Evolutionary conservation across 2,797 vertebrate genomes (phyloP).

Genomic region (Epinephelus awoara): DNA sequence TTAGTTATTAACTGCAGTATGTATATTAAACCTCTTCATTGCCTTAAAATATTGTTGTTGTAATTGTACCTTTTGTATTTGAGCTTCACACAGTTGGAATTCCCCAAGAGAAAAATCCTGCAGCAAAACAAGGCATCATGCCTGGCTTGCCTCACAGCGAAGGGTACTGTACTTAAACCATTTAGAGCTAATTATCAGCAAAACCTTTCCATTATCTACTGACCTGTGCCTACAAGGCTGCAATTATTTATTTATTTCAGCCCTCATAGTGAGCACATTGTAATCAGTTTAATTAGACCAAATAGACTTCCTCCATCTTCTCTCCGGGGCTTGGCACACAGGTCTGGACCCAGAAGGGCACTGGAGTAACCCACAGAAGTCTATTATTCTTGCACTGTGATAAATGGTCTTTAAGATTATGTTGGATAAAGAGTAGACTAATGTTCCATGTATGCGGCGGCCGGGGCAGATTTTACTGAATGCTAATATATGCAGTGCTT

Average conservation of each 20-base stretch:
- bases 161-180: conserved; percentile 62
- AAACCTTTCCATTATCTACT: conserved; percentile 74
- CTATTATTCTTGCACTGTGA: conserved; percentile 64
- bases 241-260: conserved; percentile 69
- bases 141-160: conserved; percentile 37
- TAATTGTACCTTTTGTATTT: conserved; percentile 2
- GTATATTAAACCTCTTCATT: conserved; percentile 1
- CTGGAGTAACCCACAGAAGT: conserved; percentile 35
- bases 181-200: conserved; percentile 75
- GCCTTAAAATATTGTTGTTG: not conserved
- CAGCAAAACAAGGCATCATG: conserved; percentile 30
- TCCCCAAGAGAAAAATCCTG: not conserved
- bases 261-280: conserved; percentile 44
- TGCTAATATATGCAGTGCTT: conserved; percentile 79
- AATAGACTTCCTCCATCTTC: conserved; percentile 58
- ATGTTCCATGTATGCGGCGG: conserved; percentile 54
- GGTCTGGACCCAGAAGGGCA: conserved; percentile 32
- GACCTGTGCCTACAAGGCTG: conserved; percentile 68
- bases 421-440: conserved; percentile 67
- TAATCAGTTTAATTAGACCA: conserved; percentile 78
- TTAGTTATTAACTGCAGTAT: not conserved
- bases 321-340: conserved; percentile 37
- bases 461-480: conserved; percentile 60
- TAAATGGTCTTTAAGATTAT: conserved; percentile 73
- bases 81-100: not conserved